Conservation (phyloP, 2,113 vertebrate species). For the Sylvia atricapilla region DNA sequence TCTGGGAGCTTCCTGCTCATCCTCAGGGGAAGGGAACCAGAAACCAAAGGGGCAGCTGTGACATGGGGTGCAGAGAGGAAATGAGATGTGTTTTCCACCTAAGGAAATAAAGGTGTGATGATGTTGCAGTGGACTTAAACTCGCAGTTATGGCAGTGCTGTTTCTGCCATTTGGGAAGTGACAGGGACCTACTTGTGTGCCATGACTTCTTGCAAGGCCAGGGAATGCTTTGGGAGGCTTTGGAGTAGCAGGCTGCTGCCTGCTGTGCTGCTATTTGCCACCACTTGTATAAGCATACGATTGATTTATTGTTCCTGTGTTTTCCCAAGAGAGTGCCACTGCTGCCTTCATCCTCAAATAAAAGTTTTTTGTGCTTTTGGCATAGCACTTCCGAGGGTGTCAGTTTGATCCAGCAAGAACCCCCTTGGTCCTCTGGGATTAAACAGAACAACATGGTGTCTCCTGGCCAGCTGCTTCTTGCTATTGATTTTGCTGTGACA, state of each 20-base stretch:
- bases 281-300: accelerated
- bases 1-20: neutral
- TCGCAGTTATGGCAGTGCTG: accelerated
- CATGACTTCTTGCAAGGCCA: accelerated
- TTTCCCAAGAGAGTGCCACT: neutral
- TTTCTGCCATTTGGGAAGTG: neutral
- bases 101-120: neutral
- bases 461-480: neutral
- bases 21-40: neutral
- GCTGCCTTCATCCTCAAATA: neutral
- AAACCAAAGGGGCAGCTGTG: neutral
- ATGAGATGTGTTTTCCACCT: neutral
- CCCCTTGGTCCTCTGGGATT: neutral
- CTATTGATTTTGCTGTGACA: neutral
- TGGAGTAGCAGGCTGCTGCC: neutral
- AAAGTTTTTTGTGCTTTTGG: neutral
- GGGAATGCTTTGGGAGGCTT: neutral
- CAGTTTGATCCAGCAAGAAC: neutral
- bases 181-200: neutral
- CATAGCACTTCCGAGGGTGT: neutral
- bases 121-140: neutral
- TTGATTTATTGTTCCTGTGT: neutral
- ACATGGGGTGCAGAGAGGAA: neutral
- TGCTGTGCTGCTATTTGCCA: neutral
- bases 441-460: neutral